phyloP scores from a whole-genome alignment of 1,140 invertebrate genomes.

The Cydia splendana region DNA sequence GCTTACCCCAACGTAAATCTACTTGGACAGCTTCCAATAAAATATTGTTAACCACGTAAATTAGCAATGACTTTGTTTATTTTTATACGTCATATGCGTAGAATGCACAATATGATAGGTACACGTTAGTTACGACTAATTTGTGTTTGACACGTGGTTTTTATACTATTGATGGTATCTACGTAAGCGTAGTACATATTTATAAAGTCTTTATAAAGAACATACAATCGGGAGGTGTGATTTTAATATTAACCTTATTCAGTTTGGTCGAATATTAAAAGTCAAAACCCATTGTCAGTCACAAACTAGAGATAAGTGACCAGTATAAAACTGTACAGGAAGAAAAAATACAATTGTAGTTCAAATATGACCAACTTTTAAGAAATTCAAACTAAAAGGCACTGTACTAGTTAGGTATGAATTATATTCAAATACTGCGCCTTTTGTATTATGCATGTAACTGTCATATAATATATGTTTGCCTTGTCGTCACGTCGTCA shows the following conservation, averaged over 20 bases:
- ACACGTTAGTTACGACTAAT: not conserved
- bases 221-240: too few relatives aligned
- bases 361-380: not conserved
- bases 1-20: slow-evolving; percentile 2
- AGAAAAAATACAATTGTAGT: not conserved
- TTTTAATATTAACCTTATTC: too few relatives aligned
- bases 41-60: slow-evolving; percentile 11
- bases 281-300: too few relatives aligned
- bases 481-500: not conserved
- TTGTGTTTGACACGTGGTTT: too few relatives aligned
- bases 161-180: too few relatives aligned
- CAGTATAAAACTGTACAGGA: too few relatives aligned
- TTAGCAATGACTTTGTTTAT: slow-evolving; percentile 26
- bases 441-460: not conserved
- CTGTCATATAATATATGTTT: not conserved
- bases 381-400: not conserved
- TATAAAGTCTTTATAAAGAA: too few relatives aligned
- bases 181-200: too few relatives aligned
- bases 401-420: not conserved
- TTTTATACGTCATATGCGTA: slow-evolving; percentile 9
- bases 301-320: too few relatives aligned
- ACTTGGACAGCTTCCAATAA: slow-evolving; percentile 12
- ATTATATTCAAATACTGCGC: not conserved
- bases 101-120: not conserved
- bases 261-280: too few relatives aligned